Conservation (phyloP, 2,888 invertebrate genomes). For the Tenthredo livida region DNA sequence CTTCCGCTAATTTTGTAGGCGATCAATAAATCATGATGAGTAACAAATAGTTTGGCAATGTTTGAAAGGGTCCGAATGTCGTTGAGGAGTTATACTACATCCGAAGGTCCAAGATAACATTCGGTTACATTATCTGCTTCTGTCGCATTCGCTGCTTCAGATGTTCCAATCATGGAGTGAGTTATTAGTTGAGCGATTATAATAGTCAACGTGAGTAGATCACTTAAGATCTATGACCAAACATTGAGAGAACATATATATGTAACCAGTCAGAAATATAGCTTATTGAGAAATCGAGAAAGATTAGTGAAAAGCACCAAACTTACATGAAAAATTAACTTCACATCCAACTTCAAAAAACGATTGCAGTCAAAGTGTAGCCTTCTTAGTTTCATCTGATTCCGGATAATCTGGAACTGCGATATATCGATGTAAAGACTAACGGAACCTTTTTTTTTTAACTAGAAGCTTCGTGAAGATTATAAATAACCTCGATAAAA, state of each 20-base stretch:
- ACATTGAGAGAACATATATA: background rate
- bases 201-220: conserved; percentile 1
- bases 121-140: background rate
- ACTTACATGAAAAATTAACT: conserved; percentile 5
- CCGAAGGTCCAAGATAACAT: background rate
- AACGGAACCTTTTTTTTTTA: background rate
- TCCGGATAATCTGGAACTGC: conserved; percentile 39
- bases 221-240: background rate
- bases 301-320: background rate
- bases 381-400: background rate
- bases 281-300: background rate
- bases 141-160: background rate
- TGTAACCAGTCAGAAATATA: background rate
- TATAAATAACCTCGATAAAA: conserved; percentile 4
- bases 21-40: background rate
- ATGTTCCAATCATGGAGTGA: background rate
- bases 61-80: too few relatives aligned
- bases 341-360: conserved; percentile 26
- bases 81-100: background rate
- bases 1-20: background rate
- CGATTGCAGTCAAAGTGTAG: conserved; percentile 33
- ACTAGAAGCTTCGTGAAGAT: background rate
- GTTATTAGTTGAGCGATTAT: conserved; percentile 16
- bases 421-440: background rate
- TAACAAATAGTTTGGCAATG: too few relatives aligned